Percentiles rank a stretch among this genome's conserved stretches.
These are phyloP conservation scores for Notodonta dromedarius DNA, from an alignment of 2,888 invertebrate species.

Conservation along the genomic window DNA sequence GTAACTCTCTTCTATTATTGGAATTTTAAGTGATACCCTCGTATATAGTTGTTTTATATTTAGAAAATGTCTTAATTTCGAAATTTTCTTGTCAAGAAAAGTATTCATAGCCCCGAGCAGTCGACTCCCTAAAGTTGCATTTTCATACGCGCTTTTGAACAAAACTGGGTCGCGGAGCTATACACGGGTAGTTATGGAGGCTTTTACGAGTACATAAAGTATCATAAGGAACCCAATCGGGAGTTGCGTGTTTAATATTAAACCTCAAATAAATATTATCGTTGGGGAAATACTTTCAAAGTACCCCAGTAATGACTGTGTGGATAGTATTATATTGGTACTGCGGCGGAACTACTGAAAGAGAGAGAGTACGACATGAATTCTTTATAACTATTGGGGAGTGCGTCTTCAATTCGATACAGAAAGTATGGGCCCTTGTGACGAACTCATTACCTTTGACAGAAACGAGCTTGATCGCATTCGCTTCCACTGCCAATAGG, in stretches of 20 bases:
- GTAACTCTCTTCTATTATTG: constrained; percentile 54
- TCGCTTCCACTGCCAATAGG: constrained; percentile 10
- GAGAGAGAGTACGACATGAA: constrained; percentile 5
- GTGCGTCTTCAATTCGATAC: constrained; percentile 17
- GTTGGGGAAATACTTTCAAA: constrained; percentile 6
- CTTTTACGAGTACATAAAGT: constrained; percentile 9
- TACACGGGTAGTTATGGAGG: constrained; percentile 12
- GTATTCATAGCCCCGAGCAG: constrained; percentile 30
- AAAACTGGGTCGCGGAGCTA: constrained; percentile 21
- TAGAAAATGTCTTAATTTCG: constrained; percentile 24
- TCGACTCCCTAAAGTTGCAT: constrained; percentile 31
- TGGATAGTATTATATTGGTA: constrained; percentile 11
- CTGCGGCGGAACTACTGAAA: constrained; percentile 10
- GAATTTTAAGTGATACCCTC: constrained; percentile 38
- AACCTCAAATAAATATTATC: constrained; percentile 18
- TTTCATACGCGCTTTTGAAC: constrained; percentile 25
- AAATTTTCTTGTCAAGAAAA: constrained; percentile 32
- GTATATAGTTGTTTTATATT: constrained; percentile 32
- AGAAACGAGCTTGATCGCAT: constrained; percentile 25
- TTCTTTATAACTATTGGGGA: constrained; percentile 19
- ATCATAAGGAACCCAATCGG: not conserved
- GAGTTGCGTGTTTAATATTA: not conserved
- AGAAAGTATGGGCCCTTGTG: constrained; percentile 12
- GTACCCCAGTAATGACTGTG: constrained; percentile 8
- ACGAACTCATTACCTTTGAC: constrained; percentile 21